Percentiles rank a stretch among this genome's conserved stretches.
These are phyloP conservation scores for Pelobates cultripes DNA, from an alignment of 2,797 vertebrate species.

Conservation along the genomic window DNA sequence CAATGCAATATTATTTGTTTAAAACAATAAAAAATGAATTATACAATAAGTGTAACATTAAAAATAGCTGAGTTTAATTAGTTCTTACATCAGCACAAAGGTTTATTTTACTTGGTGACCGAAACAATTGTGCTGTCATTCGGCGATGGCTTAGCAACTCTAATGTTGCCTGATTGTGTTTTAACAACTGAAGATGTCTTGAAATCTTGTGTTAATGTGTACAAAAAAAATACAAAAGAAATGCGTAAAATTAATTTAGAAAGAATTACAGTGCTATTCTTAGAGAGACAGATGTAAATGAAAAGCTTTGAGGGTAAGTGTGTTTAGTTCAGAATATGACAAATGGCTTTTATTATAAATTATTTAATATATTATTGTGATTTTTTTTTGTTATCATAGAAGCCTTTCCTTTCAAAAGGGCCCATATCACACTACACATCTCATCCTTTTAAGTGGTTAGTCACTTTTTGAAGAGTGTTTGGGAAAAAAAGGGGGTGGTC, in stretches of 20 bases:
- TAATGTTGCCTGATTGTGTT: conserved; percentile 30
- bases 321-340: not conserved
- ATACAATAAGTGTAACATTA: conserved; percentile 22
- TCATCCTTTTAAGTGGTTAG: no score
- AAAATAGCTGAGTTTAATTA: conserved; percentile 30
- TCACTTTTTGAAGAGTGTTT: no score
- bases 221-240: conserved; percentile 9
- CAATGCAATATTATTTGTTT: not conserved
- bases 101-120: not conserved
- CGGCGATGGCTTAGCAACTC: conserved; percentile 36
- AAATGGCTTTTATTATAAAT: not conserved
- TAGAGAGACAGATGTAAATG: conserved; percentile 12
- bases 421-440: no score
- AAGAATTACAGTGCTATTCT: conserved; percentile 33
- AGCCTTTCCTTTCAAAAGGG: no score
- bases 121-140: not conserved
- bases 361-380: no score
- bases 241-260: conserved; percentile 1
- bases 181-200: conserved; percentile 36
- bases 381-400: no score
- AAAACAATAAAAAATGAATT: conserved; percentile 21
- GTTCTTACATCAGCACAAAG: conserved; percentile 13
- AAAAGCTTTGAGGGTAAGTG: not conserved
- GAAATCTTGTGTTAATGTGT: conserved; percentile 19
- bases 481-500: no score